phyloP scores from a whole-genome alignment of 2,113 vertebrate species.

The Nannobrachium achirus region DNA sequence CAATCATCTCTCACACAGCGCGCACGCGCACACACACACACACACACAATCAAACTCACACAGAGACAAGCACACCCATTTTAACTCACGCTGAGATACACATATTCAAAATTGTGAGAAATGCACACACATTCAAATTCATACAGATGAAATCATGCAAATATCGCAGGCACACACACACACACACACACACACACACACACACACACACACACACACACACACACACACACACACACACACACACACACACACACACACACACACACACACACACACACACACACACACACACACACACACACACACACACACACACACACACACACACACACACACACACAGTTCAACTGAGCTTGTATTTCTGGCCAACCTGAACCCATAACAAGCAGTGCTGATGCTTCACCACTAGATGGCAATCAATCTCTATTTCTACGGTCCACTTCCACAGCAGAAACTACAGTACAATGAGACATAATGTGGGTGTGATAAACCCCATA shows the following conservation, averaged over 20 bases:
- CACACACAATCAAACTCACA: not conserved
- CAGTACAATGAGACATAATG: not conserved
- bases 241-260: not conserved
- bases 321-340: not conserved
- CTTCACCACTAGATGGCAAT: conserved; percentile 72
- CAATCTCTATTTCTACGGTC: conserved; percentile 48
- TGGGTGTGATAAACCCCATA: too few relatives aligned
- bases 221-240: not conserved
- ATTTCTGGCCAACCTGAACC: too few relatives aligned
- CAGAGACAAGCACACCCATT: not conserved
- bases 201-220: too few relatives aligned
- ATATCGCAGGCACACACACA: not conserved
- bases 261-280: not conserved
- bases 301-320: not conserved
- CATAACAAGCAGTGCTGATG: conserved; percentile 15
- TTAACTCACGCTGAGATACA: too few relatives aligned
- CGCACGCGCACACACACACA: not conserved
- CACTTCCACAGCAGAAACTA: not conserved
- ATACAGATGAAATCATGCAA: not conserved
- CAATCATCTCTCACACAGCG: not conserved
- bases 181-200: too few relatives aligned
- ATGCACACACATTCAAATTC: not conserved
- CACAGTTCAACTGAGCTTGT: not conserved
- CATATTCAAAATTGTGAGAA: not conserved
- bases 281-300: conserved; percentile 9